phyloP scores from a whole-genome alignment of 2,113 vertebrate species.

The Opisthocomus hoazin region DNA sequence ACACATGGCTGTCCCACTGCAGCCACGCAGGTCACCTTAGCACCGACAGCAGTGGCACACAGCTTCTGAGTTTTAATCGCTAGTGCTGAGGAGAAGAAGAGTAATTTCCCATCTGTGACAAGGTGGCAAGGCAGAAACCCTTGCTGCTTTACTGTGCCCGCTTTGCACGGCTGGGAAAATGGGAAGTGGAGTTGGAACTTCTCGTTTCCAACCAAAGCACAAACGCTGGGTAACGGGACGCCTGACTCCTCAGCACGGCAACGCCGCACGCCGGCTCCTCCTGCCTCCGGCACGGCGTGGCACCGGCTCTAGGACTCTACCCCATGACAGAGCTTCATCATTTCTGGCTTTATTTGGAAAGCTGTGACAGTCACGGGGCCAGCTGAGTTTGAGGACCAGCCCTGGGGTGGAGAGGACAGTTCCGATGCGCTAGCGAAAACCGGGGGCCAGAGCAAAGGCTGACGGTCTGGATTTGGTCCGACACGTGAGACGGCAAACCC shows the following conservation, averaged over 20 bases:
- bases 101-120: neutral
- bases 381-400: neutral
- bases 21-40: neutral
- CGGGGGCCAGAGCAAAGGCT: neutral
- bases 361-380: neutral
- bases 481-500: neutral
- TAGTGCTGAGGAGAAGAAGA: rapidly evolving
- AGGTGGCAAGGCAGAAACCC: neutral
- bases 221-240: rapidly evolving
- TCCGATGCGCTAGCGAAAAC: neutral
- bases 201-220: neutral
- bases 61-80: rapidly evolving
- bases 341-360: neutral
- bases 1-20: neutral
- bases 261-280: rapidly evolving
- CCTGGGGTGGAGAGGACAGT: neutral
- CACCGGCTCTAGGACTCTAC: neutral
- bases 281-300: rapidly evolving
- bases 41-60: rapidly evolving
- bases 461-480: rapidly evolving
- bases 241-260: neutral
- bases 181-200: neutral
- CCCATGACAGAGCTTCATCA: neutral
- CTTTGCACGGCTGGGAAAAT: neutral
- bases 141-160: rapidly evolving